These are phyloP conservation scores for Lasioglossum pauxillum DNA, from an alignment of 2,888 invertebrate species.

Conservation along the genomic window DNA sequence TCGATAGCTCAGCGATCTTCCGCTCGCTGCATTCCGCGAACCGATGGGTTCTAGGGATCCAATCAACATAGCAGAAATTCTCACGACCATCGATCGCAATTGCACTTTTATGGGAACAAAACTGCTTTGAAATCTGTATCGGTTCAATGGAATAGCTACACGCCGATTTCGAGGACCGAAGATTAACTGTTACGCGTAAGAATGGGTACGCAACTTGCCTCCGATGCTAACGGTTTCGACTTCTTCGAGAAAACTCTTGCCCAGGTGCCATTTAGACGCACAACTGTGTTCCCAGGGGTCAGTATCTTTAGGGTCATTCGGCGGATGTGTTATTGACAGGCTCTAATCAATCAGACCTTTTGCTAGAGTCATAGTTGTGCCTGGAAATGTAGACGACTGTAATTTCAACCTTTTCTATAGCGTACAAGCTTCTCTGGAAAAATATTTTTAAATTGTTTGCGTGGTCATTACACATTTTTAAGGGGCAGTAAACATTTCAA, in stretches of 20 bases:
- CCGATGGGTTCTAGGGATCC: not conserved
- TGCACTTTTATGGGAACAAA: slow-evolving; percentile 34
- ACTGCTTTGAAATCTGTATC: slow-evolving; percentile 32
- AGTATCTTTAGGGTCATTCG: slow-evolving; percentile 42
- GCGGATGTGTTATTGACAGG: not conserved
- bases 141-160: not conserved
- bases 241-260: slow-evolving; percentile 57
- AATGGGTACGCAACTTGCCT: slow-evolving; percentile 70
- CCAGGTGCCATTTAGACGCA: slow-evolving; percentile 33
- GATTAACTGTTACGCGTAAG: not conserved
- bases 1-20: not conserved
- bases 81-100: slow-evolving; percentile 36
- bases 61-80: slow-evolving; percentile 36
- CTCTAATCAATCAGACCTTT: not conserved
- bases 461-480: not conserved
- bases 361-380: not conserved
- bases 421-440: not conserved
- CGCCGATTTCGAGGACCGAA: not conserved
- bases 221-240: slow-evolving; percentile 79
- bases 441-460: not conserved
- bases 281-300: slow-evolving; percentile 3
- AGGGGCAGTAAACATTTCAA: not conserved
- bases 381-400: not conserved
- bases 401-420: not conserved
- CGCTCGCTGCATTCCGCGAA: not conserved